These are phyloP conservation scores for Pseudonaja textilis DNA, from an alignment of 2,113 vertebrate genomes.

Conservation along the genomic window DNA sequence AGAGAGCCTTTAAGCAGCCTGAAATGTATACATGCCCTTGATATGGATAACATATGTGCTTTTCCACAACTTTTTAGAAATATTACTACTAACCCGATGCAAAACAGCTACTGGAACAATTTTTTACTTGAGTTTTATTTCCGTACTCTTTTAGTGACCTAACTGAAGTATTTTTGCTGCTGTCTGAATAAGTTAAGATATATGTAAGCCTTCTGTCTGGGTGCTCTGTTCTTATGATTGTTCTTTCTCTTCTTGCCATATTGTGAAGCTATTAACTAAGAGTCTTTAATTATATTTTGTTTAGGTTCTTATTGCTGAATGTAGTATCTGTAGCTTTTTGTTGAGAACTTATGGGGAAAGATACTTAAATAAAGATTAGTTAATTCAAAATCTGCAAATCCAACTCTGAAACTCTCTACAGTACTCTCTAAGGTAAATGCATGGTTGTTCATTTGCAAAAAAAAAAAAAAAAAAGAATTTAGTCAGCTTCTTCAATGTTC, in stretches of 20 bases:
- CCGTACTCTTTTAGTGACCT: not conserved
- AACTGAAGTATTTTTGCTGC: not conserved
- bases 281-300: not conserved
- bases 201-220: not conserved
- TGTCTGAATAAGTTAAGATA: not conserved
- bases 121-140: not conserved
- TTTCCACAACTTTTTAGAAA: not conserved
- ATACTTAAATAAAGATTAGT: not conserved
- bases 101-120: not conserved
- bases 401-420: not conserved
- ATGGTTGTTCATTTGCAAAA: not conserved
- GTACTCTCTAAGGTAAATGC: not conserved
- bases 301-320: not conserved
- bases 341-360: not conserved
- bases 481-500: not conserved
- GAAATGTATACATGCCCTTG: not conserved
- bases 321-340: not conserved
- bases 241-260: not conserved
- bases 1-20: not conserved
- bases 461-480: not conserved
- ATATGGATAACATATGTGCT: not conserved
- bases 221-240: not conserved
- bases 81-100: not conserved
- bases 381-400: not conserved
- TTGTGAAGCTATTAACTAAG: not conserved